A percentile compares a stretch with the other conserved stretches of the same genome.
These are phyloP conservation scores for Agrypnia vestita DNA, from an alignment of 1,140 invertebrate genomes.

Conservation along the genomic window DNA sequence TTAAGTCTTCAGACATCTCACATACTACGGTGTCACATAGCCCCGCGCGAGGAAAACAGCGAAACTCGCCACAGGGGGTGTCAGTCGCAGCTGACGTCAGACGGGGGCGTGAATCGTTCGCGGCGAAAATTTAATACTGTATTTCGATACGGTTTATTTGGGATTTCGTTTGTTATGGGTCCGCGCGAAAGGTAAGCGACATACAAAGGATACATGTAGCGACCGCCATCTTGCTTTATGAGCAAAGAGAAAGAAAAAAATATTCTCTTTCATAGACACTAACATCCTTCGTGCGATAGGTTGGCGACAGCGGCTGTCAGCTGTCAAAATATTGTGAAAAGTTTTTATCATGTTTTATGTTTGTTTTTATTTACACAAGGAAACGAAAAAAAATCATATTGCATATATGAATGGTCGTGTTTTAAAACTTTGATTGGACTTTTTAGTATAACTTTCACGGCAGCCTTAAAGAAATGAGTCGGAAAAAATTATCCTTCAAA, in stretches of 20 bases:
- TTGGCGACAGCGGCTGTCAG: constrained; percentile 19
- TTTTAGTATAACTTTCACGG: too few relatives aligned
- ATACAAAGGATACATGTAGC: constrained; percentile 44
- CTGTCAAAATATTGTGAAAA: constrained; percentile 29
- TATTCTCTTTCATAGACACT: constrained; percentile 4
- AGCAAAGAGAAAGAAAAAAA: constrained; percentile 24
- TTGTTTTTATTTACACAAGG: not conserved
- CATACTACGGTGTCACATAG: constrained; percentile 35
- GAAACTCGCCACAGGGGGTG: not conserved
- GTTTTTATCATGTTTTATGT: not conserved
- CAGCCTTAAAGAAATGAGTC: too few relatives aligned
- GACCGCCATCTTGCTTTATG: constrained; percentile 42
- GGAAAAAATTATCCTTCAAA: too few relatives aligned
- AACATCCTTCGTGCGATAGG: not conserved
- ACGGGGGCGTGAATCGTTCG: not conserved
- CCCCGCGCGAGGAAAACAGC: not conserved
- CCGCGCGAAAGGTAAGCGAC: constrained; percentile 5
- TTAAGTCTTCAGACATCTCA: constrained; percentile 33
- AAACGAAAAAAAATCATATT: too few relatives aligned
- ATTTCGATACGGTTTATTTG: not conserved
- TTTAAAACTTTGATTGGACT: too few relatives aligned
- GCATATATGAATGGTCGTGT: too few relatives aligned
- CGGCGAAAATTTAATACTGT: too few relatives aligned
- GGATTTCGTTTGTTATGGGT: not conserved
- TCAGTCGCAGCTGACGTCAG: not conserved